Conservation (phyloP, 1,140 invertebrate species). For the Calephelis virginiensis region DNA sequence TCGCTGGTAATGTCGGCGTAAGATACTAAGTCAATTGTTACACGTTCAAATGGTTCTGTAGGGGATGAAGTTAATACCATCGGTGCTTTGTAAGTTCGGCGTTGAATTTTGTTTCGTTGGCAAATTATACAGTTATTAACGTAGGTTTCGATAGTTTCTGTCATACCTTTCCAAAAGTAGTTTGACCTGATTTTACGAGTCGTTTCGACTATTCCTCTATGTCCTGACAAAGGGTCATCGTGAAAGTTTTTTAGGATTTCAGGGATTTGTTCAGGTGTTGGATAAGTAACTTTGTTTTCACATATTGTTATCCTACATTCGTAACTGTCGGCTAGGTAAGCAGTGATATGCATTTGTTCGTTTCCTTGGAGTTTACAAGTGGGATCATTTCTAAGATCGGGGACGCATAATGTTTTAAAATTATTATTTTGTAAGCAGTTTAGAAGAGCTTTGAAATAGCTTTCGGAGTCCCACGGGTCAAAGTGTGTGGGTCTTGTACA, state of each 20-base stretch:
- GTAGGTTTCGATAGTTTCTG: conserved; percentile 47
- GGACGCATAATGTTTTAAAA: conserved; percentile 25
- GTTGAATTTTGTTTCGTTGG: conserved; percentile 52
- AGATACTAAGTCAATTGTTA: conserved; percentile 51
- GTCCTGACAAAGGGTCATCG: conserved; percentile 44
- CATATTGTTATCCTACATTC: conserved; percentile 34
- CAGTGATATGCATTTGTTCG: conserved; percentile 32
- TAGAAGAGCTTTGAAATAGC: conserved; percentile 29
- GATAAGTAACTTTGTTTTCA: conserved; percentile 31
- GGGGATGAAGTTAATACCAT: conserved; percentile 51
- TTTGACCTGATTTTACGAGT: conserved; percentile 45
- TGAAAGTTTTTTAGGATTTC: conserved; percentile 50
- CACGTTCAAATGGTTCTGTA: conserved; percentile 47
- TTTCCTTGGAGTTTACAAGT: conserved; percentile 35
- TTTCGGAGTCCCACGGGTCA: conserved; percentile 40
- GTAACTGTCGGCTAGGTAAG: conserved; percentile 32
- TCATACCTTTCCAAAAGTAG: conserved; percentile 56
- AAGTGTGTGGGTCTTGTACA: conserved; percentile 34
- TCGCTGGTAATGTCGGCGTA: conserved; percentile 42
- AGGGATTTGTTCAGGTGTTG: conserved; percentile 41
- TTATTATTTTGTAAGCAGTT: conserved; percentile 24
- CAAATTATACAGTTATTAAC: conserved; percentile 45
- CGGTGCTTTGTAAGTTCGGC: conserved; percentile 44
- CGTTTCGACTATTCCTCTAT: conserved; percentile 47
- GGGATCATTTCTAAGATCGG: conserved; percentile 32